Evolutionary conservation across 2,888 invertebrate species (phyloP), one percentile per base, ranked within the genome.

Genomic region (Polyploca ridens): DNA sequence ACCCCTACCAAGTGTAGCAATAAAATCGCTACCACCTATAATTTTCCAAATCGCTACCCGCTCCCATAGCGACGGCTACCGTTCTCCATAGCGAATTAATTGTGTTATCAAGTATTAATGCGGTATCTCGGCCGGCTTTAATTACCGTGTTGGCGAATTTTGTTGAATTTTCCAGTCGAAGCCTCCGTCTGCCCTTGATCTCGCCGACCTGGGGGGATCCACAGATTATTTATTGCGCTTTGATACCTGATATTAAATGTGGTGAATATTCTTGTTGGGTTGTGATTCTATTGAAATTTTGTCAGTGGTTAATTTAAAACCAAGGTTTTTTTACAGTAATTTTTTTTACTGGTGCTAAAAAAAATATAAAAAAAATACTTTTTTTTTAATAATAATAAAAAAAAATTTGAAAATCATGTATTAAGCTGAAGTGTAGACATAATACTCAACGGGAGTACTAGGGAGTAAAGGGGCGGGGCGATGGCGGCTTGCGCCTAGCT

Each of bases 101-200:
- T 92, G 91, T 90, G 90, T 93, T 93, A 93, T 93, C 91, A 93
- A 92, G 90, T 91, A 93, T 94, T 93, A 93, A 93, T 91, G 90
- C 82, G 81, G 82, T 87, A 88, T 89, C 90, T 90, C 72, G 79
- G 79, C 80, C 78, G 73, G 81, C 85, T 81, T 78, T 93, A 90
- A 91, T 91, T 89, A 88, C 88, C 82, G 61, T 61, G 61, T 61
- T 61, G 41, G 41, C 6, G 61, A 41, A 41, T 61, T 61, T 61
- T 27, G 41, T 61, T 44, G 6, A 61, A 33, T 61, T 61, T 61
- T 61, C 61, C 61, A 61, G 61, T 61, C 10, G 41, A 14, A 44
- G 54, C 54, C 19, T 11, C 16, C 59, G 35, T 5, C 16, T 41
- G 41, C 27, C 61, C 59, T 60, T 38, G 59, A 61, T 44, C 61